Base-by-base conservation (phyloP, 2,888 invertebrate genomes). In the Cryptophagus acutangulus region DNA sequence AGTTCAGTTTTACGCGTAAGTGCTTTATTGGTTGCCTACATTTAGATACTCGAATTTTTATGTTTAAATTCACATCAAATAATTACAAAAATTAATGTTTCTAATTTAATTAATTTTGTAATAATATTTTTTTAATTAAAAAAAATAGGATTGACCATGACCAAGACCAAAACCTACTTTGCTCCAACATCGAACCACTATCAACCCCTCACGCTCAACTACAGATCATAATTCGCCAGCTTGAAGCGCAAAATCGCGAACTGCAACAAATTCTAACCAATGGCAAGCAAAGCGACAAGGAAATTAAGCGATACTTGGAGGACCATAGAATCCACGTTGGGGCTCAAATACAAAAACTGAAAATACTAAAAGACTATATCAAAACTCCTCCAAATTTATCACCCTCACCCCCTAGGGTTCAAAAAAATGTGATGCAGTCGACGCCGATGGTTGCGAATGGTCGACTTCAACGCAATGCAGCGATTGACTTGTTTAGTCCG, bases 161-260 rank as follows among this genome's bases (percentile, higher is more conserved):
- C n/a, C n/a, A n/a, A n/a, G n/a, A n/a, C n/a, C n/a, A n/a, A n/a
- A n/a, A n/a, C n/a, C n/a, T n/a, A n/a, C 45, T 46, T 20, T 38
- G 55, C 8, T 52, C 49, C 40, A 54, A 59, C 34, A 48, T 61
- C 18, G 57, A 58, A 38, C 62, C 69, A 0, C 47, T 63, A 31
- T 71, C 65, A 8, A 77, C 78, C 48, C 81, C 81, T 0, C 72
- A 77, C 12, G 66, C 71, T 12, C 78, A 85, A 58, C 63, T 87
- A 33, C 80, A 84, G 55, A 78, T 81, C 57, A 79, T 86, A 48
- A 86, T 87, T 35, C 73, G 71, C 43, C 81, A 84, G 55, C 66
- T 87, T 45, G 85, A 87, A 66, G 72, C 76, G 28, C 81, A 82
- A 61, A 82, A 81, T 53, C 74, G 78, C 49, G 75, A 75, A 38